These are phyloP conservation scores for Rhamphomyia laevipes DNA, from an alignment of 2,888 invertebrate species.

Conservation along the genomic window DNA sequence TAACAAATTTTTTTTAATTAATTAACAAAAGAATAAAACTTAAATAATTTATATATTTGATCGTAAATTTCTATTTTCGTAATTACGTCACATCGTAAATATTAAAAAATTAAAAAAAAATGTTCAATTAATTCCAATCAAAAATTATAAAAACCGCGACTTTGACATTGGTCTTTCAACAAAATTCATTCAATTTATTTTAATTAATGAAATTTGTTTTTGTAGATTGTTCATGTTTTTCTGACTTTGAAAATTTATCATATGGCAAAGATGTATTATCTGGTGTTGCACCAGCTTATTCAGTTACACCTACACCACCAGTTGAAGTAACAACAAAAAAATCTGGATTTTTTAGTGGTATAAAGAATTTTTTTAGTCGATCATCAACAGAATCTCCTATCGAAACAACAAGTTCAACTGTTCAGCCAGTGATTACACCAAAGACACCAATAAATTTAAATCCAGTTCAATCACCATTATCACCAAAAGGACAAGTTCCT, in stretches of 20 bases:
- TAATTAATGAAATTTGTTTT: neutral
- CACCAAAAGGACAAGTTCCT: neutral
- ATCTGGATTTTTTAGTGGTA: constrained; percentile 27
- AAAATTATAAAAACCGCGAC: too few species aligned
- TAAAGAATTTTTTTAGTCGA: constrained; percentile 27
- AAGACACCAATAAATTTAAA: neutral
- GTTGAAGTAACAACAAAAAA: constrained; percentile 26
- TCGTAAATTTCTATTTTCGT: too few species aligned
- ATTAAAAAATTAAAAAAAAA: too few species aligned
- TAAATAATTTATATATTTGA: too few species aligned
- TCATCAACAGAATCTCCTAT: constrained; percentile 17
- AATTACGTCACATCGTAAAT: too few species aligned
- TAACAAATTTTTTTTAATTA: too few species aligned
- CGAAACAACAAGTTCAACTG: constrained; percentile 11
- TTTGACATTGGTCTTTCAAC: too few species aligned
- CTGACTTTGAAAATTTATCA: constrained; percentile 1
- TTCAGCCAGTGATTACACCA: constrained; percentile 3
- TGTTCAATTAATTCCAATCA: too few species aligned
- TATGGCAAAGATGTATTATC: neutral
- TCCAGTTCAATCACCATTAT: constrained; percentile 9
- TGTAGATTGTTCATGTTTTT: neutral
- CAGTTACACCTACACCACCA: constrained; percentile 20
- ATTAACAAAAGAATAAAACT: too few species aligned
- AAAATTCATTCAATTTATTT: too few species aligned
- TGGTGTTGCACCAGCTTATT: neutral